Percentiles rank a stretch among this genome's conserved stretches.
Conservation (phyloP, 2,888 invertebrate species). For the Stenolophus ochropezus region DNA sequence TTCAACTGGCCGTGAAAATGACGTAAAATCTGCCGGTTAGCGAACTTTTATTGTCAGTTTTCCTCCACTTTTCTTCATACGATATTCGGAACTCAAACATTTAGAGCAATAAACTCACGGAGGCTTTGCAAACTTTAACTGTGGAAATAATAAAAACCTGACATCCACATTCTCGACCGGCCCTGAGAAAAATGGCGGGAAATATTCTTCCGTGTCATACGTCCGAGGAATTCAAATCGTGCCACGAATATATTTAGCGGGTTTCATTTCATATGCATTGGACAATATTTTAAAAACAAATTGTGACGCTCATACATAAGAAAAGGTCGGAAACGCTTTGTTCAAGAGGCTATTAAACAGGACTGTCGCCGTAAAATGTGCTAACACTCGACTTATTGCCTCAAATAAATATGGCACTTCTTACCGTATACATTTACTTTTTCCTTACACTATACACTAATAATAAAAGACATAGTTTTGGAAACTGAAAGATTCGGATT, state of each 20-base stretch:
- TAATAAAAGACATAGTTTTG: too few species aligned
- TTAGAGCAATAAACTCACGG: slow-evolving; percentile 48
- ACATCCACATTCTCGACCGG: background rate
- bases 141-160: slow-evolving; percentile 47
- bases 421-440: background rate
- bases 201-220: slow-evolving; percentile 51
- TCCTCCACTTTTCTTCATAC: slow-evolving; percentile 25
- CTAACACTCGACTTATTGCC: background rate
- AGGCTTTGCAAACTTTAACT: slow-evolving; percentile 53
- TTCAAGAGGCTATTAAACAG: slow-evolving; percentile 18
- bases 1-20: slow-evolving; percentile 57
- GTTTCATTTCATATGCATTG: slow-evolving; percentile 46
- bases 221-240: slow-evolving; percentile 39
- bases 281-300: slow-evolving; percentile 47
- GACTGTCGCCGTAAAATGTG: slow-evolving; percentile 6
- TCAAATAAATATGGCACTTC: background rate
- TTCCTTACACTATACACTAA: background rate
- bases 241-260: slow-evolving; percentile 21
- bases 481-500: too few species aligned
- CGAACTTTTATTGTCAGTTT: slow-evolving; percentile 49
- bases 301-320: slow-evolving; percentile 24
- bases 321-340: slow-evolving; percentile 32
- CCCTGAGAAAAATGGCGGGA: slow-evolving; percentile 32
- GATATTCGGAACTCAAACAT: slow-evolving; percentile 52
- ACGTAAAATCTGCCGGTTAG: slow-evolving; percentile 57